Percentiles rank a stretch among this genome's conserved stretches.
phyloP scores from a whole-genome alignment of 2,888 invertebrate genomes.

The Baccha elongata region DNA sequence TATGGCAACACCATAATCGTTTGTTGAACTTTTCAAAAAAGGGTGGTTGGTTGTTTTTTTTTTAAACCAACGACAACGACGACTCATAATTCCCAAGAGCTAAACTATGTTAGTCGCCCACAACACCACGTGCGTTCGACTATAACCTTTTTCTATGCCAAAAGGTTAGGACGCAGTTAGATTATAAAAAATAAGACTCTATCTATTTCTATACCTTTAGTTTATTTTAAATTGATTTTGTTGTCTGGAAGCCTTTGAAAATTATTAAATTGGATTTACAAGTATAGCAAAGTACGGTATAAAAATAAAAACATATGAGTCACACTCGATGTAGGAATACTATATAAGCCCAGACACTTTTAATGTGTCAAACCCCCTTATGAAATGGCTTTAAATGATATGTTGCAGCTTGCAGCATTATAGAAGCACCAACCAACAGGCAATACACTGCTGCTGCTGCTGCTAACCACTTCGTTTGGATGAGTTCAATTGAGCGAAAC shows the following conservation, averaged over 20 bases:
- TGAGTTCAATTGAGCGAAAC: slow-evolving; percentile 50
- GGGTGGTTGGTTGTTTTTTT: slow-evolving; percentile 5
- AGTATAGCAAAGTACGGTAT: background rate
- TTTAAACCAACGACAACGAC: background rate
- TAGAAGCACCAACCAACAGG: slow-evolving; percentile 8
- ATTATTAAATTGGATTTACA: slow-evolving; percentile 50
- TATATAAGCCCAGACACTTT: slow-evolving; percentile 29
- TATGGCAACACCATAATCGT: slow-evolving; percentile 61
- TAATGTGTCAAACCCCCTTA: slow-evolving; percentile 38
- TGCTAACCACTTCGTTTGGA: slow-evolving; percentile 38
- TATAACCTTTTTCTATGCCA: background rate
- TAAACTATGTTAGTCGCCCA: background rate
- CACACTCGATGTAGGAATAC: slow-evolving; percentile 27
- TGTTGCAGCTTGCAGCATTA: background rate
- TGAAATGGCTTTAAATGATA: background rate
- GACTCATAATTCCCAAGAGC: background rate
- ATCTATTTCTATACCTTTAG: background rate
- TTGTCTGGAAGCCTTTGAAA: slow-evolving; percentile 51
- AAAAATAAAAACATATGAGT: slow-evolving; percentile 24
- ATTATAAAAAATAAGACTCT: background rate
- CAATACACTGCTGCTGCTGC: no score
- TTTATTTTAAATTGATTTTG: slow-evolving; percentile 34
- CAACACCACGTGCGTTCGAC: slow-evolving; percentile 6
- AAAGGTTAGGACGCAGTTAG: slow-evolving; percentile 1
- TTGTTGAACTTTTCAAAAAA: slow-evolving; percentile 48